A percentile compares a stretch with the other conserved stretches of the same genome.
phyloP scores from a whole-genome alignment of 2,797 vertebrate species.

The Anguilla pacifica region DNA sequence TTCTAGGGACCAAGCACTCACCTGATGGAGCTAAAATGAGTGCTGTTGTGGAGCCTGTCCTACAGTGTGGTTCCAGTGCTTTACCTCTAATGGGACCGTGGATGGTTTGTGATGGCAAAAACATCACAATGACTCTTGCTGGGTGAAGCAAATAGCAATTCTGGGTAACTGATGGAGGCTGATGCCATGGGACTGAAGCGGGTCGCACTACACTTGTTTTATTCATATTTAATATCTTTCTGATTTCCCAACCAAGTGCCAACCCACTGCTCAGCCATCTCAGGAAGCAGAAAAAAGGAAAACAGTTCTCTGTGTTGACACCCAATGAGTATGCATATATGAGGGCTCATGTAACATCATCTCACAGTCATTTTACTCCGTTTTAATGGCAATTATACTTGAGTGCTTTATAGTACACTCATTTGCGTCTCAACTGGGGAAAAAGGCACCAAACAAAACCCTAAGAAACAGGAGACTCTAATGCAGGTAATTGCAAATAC shows the following conservation, averaged over 20 bases:
- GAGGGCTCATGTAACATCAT: not conserved
- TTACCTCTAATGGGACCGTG: not conserved
- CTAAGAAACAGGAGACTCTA: not conserved
- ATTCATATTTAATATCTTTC: not conserved
- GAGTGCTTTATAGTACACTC: not conserved
- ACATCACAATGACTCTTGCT: not conserved
- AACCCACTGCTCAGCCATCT: not conserved
- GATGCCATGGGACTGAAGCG: not conserved
- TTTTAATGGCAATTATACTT: not conserved
- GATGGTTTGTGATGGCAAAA: not conserved
- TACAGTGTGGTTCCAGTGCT: not conserved
- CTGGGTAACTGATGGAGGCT: not conserved
- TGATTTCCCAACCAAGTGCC: not conserved
- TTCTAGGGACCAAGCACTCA: not conserved
- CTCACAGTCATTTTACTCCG: not conserved
- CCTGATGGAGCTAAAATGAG: not conserved
- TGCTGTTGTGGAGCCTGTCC: not conserved
- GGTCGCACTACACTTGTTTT: not conserved
- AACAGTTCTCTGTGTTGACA: constrained; percentile 15
- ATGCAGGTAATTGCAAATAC: not conserved
- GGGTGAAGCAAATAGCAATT: not conserved
- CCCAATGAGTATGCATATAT: not conserved
- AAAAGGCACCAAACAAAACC: not conserved
- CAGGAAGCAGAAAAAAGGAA: not conserved
- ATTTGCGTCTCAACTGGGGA: not conserved